These are phyloP conservation scores for Caretta caretta DNA, from an alignment of 2,113 vertebrate species.

Conservation along the genomic window DNA sequence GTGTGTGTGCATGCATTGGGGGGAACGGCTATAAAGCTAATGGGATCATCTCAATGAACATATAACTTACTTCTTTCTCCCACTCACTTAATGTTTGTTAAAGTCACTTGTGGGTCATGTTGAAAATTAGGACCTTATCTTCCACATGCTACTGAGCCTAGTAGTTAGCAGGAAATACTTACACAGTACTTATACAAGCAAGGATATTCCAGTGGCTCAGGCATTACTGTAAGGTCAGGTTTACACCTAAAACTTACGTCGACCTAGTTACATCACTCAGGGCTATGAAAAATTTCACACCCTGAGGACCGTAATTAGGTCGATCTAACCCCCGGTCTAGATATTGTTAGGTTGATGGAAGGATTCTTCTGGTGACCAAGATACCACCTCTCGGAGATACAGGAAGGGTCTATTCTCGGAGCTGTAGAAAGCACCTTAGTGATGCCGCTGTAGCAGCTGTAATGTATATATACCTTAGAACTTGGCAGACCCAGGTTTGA, in stretches of 20 bases:
- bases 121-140: neutral
- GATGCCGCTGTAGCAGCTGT: neutral
- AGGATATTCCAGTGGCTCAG: neutral
- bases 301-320: neutral
- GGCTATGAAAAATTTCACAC: no score
- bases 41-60: fast-evolving
- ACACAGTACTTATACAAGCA: neutral
- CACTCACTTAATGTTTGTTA: neutral
- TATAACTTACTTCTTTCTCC: neutral
- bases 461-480: neutral
- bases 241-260: neutral
- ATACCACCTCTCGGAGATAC: neutral
- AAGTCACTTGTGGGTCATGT: neutral
- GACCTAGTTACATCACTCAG: neutral
- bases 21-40: neutral
- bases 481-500: neutral
- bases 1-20: neutral
- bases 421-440: neutral
- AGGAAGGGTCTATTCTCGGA: neutral
- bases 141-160: fast-evolving
- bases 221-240: neutral
- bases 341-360: neutral
- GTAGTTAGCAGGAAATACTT: neutral
- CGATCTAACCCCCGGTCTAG: neutral
- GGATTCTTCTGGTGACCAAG: neutral